phyloP scores from a whole-genome alignment of 2,888 invertebrate genomes.

The Cheilosia variabilis region DNA sequence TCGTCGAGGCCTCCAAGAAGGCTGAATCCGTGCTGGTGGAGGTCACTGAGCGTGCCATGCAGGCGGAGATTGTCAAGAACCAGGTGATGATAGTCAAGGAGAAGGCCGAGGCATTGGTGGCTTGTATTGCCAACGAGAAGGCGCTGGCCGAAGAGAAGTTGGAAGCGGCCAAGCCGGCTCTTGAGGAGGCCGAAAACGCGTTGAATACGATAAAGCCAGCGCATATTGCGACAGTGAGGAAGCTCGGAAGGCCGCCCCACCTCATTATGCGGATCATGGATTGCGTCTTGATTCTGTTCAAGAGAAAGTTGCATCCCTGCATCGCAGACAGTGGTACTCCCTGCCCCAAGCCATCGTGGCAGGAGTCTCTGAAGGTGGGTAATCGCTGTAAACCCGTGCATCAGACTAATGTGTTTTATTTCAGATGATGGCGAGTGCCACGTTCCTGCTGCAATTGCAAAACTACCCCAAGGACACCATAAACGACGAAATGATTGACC shows the following conservation, averaged over 20 bases:
- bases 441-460: slow-evolving; percentile 95
- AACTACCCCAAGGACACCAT: slow-evolving; percentile 98
- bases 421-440: slow-evolving; percentile 97
- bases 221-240: slow-evolving; percentile 97
- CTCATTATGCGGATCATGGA: slow-evolving; percentile 99
- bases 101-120: slow-evolving; percentile 95
- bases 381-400: neutral
- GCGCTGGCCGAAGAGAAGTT: slow-evolving; percentile 95
- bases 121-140: slow-evolving; percentile 94
- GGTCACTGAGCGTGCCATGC: slow-evolving; percentile 96
- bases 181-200: slow-evolving; percentile 97
- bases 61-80: slow-evolving; percentile 97
- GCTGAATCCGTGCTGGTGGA: slow-evolving; percentile 94
- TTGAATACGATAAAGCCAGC: slow-evolving; percentile 98
- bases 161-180: slow-evolving; percentile 97
- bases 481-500: slow-evolving; percentile 98
- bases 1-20: slow-evolving; percentile 95
- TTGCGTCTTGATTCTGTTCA: slow-evolving; percentile 96
- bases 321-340: slow-evolving; percentile 90
- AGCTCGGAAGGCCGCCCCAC: slow-evolving; percentile 97
- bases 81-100: slow-evolving; percentile 98
- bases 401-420: neutral
- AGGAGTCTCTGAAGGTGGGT: slow-evolving; percentile 94
- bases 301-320: slow-evolving; percentile 92
- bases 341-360: slow-evolving; percentile 98